Percentiles rank a stretch among this genome's conserved stretches.
Conservation (phyloP, 2,888 invertebrate species). For the Tachina lurida region DNA sequence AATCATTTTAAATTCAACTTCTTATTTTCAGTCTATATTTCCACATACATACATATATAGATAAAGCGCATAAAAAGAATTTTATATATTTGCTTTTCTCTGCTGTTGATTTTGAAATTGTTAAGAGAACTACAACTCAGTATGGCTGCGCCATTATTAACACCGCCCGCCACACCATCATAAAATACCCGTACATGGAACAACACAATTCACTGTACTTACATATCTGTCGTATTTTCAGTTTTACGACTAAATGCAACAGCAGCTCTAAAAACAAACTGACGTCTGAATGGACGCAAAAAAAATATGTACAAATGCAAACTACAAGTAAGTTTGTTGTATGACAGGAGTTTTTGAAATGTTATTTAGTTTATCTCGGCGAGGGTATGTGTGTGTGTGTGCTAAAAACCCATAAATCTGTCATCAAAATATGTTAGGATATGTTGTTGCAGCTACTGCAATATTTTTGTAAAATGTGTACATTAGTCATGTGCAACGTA, state of each 20-base stretch:
- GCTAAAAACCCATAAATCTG: constrained; percentile 61
- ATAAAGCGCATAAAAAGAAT: background rate
- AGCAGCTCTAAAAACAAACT: constrained; percentile 25
- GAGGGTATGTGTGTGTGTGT: background rate
- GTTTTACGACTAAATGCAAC: constrained; percentile 26
- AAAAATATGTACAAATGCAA: constrained; percentile 25
- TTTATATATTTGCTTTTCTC: background rate
- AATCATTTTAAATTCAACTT: background rate
- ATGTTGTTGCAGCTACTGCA: constrained; percentile 21
- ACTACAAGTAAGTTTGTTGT: constrained; percentile 44
- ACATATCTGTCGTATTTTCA: constrained; percentile 14
- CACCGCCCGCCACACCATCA: constrained; percentile 31
- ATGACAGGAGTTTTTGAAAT: constrained; percentile 50
- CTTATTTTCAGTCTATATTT: background rate
- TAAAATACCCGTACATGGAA: constrained; percentile 6
- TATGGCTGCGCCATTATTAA: constrained; percentile 41
- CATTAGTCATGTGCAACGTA: too few relatives aligned
- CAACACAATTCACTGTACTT: constrained; percentile 1
- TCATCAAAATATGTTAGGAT: constrained; percentile 63
- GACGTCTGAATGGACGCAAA: constrained; percentile 14
- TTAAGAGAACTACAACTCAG: background rate
- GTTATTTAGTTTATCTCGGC: constrained; percentile 20
- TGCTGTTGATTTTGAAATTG: background rate
- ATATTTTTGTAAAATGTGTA: background rate
- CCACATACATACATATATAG: too few relatives aligned